A percentile compares a stretch with the other conserved stretches of the same genome.
Conservation (phyloP, 2,113 vertebrate species). For the Columbina picui region DNA sequence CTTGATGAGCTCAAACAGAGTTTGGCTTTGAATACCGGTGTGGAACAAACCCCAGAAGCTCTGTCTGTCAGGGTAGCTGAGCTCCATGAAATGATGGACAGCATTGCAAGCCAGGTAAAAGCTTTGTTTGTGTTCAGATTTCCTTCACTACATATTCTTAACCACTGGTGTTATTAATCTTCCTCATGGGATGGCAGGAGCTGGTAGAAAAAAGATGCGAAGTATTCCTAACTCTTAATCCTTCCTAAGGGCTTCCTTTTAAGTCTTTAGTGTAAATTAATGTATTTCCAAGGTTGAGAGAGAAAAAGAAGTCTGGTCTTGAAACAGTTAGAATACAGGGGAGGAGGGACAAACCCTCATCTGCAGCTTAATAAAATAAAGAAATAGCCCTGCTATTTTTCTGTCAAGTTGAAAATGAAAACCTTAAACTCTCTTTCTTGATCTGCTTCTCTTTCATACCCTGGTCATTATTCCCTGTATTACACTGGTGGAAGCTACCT, state of each 20-base stretch:
- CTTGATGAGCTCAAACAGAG: constrained; percentile 77
- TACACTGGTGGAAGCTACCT: neutral
- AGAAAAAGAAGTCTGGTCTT: neutral
- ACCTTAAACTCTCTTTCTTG: neutral
- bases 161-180: neutral
- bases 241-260: neutral
- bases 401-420: neutral
- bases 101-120: constrained; percentile 78
- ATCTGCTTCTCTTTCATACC: neutral
- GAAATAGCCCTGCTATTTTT: neutral
- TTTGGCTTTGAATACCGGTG: neutral
- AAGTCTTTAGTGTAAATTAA: neutral
- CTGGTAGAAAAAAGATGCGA: neutral
- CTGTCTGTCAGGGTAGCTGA: constrained; percentile 6
- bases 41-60: constrained; percentile 7
- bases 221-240: neutral
- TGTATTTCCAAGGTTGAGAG: neutral
- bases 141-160: neutral
- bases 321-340: neutral
- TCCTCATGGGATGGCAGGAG: neutral
- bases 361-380: neutral
- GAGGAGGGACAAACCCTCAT: neutral
- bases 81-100: constrained; percentile 60
- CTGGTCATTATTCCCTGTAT: neutral
- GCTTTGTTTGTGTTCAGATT: neutral